phyloP scores from a whole-genome alignment of 2,888 invertebrate species.

The Ariolimax columbianus region DNA sequence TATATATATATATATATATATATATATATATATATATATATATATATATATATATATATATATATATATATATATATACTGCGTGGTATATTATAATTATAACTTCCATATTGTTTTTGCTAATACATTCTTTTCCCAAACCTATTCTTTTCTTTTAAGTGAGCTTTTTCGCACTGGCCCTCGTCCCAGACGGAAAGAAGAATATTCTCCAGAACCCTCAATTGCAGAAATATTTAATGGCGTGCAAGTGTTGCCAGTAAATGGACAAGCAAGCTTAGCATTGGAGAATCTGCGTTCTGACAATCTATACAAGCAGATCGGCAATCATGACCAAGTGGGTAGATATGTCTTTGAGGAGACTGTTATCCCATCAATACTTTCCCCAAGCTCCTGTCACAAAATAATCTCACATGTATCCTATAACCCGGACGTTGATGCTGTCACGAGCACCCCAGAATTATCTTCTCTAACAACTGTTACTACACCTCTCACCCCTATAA shows the following conservation, averaged over 20 bases:
- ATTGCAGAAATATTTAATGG: constrained; percentile 28
- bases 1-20: no score
- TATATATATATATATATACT: no score
- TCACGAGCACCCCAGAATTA: constrained; percentile 12
- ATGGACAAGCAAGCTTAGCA: neutral
- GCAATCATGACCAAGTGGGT: constrained; percentile 12
- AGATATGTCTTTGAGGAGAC: constrained; percentile 6
- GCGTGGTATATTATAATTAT: no score
- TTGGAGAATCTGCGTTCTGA: neutral
- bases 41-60: no score
- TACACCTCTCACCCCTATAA: neutral
- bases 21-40: no score
- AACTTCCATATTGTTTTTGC: neutral
- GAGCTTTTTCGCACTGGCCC: constrained; percentile 59
- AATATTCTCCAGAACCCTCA: constrained; percentile 41
- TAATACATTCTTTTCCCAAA: neutral
- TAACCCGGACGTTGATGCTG: constrained; percentile 27
- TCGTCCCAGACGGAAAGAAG: constrained; percentile 53
- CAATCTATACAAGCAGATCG: constrained; percentile 44
- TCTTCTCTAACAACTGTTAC: constrained; percentile 1
- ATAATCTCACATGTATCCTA: neutral
- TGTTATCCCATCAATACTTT: neutral
- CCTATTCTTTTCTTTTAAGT: constrained; percentile 32
- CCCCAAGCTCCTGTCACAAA: neutral
- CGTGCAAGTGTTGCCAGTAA: constrained; percentile 3